Evolutionary conservation across 1,140 invertebrate genomes (phyloP).

Genomic region (Calephelis nemesis): DNA sequence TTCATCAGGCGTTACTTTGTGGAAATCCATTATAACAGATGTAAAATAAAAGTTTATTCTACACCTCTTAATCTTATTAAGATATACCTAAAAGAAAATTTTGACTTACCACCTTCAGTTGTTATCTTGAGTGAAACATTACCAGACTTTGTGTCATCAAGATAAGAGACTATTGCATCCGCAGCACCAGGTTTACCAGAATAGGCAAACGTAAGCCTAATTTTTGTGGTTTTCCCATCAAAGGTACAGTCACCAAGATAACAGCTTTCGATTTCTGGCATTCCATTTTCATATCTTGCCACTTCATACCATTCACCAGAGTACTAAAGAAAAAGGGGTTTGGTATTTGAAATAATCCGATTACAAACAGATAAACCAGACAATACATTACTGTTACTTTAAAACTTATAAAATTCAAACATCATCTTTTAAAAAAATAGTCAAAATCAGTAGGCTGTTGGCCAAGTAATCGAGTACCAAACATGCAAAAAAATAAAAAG

Average conservation of each 20-base stretch:
- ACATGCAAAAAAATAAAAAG: too few relatives aligned
- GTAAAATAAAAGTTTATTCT: too few relatives aligned
- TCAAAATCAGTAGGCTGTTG: background rate
- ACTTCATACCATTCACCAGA: background rate
- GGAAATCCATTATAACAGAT: too few relatives aligned
- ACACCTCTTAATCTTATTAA: too few relatives aligned
- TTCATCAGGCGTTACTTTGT: too few relatives aligned
- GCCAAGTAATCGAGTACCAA: too few relatives aligned
- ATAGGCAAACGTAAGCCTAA: background rate
- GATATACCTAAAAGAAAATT: too few relatives aligned
- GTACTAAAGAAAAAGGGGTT: background rate
- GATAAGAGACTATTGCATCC: background rate
- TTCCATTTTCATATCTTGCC: constrained; percentile 1
- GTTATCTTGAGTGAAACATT: background rate
- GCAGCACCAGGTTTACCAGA: background rate
- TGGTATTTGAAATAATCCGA: too few relatives aligned
- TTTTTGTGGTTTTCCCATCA: background rate
- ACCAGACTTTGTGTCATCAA: background rate
- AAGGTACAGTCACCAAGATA: background rate
- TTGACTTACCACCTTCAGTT: background rate
- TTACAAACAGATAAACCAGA: too few relatives aligned
- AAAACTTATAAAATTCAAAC: too few relatives aligned
- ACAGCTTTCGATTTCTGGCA: background rate
- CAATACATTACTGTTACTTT: too few relatives aligned
- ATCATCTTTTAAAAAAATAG: too few relatives aligned